phyloP scores from a whole-genome alignment of 2,113 vertebrate genomes.

The Phalacrocorax pelagicus region DNA sequence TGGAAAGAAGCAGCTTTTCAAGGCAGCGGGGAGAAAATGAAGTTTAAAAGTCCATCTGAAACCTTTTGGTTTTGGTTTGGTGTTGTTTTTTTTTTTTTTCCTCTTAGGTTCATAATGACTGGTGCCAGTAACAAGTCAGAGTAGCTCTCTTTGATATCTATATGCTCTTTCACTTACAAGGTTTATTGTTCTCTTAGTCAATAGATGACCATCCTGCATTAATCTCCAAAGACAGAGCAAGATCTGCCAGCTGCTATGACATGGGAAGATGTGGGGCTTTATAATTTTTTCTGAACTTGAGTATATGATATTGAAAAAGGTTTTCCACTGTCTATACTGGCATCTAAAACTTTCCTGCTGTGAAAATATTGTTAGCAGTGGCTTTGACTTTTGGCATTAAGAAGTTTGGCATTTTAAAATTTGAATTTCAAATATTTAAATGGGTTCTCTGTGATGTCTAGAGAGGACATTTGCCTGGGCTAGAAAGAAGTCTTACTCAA shows the following conservation, averaged over 20 bases:
- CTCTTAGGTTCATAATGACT: not conserved
- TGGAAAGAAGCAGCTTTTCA: conserved; percentile 1
- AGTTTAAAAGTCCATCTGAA: not conserved
- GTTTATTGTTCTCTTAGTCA: not conserved
- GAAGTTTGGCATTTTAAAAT: not conserved
- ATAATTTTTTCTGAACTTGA: not conserved
- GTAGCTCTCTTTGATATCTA: not conserved
- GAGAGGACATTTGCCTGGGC: not conserved
- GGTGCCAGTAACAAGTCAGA: not conserved
- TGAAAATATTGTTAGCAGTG: conserved; percentile 4
- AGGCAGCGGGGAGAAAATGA: not conserved
- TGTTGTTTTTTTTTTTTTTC: too few relatives aligned
- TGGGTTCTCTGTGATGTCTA: not conserved
- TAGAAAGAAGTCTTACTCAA: not conserved
- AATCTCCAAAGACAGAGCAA: not conserved
- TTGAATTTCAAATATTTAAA: not conserved
- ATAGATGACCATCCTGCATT: not conserved
- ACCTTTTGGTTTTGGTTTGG: not conserved
- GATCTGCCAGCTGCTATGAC: not conserved
- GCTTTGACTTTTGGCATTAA: not conserved
- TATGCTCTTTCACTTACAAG: not conserved
- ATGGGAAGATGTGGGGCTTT: not conserved
- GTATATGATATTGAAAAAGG: not conserved
- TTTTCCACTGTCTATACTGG: conserved; percentile 2
- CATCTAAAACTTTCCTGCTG: not conserved